Evolutionary conservation across 2,797 vertebrate species (phyloP).

Genomic region (Takifugu ocellatus): DNA sequence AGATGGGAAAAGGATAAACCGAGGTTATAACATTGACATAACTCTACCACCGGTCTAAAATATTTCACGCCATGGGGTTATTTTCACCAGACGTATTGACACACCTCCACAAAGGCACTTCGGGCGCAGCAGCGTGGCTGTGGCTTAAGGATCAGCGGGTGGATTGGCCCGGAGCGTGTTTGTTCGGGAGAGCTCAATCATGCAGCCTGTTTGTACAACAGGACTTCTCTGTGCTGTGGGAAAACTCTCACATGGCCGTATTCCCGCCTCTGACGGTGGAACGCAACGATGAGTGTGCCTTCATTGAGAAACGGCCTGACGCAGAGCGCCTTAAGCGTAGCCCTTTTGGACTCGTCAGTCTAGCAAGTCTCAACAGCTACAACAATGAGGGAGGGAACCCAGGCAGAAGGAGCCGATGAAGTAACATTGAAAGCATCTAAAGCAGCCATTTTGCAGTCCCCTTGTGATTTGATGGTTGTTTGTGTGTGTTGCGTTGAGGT

Average conservation of each 20-base stretch:
- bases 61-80: conserved; percentile 33
- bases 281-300: conserved; percentile 26
- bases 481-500: conserved; percentile 32
- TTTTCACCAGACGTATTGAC: conserved; percentile 14
- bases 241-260: conserved; percentile 59
- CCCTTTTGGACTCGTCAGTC: conserved; percentile 45
- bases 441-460: conserved; percentile 11
- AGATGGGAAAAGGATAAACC: conserved; percentile 45
- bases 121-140: not conserved
- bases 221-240: conserved; percentile 54
- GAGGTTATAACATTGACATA: conserved; percentile 44
- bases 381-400: conserved; percentile 36
- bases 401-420: conserved; percentile 33
- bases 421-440: conserved; percentile 13
- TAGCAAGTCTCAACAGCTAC: conserved; percentile 68
- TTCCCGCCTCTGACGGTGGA: conserved; percentile 27
- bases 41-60: conserved; percentile 35
- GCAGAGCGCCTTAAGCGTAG: conserved; percentile 25
- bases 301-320: conserved; percentile 59
- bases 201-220: conserved; percentile 56
- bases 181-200: conserved; percentile 38
- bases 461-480: conserved; percentile 38
- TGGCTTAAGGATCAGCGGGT: conserved; percentile 22
- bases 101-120: conserved; percentile 18
- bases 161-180: conserved; percentile 24